Evolutionary conservation across 2,888 invertebrate species (phyloP).

Genomic region (Andrena marginata): DNA sequence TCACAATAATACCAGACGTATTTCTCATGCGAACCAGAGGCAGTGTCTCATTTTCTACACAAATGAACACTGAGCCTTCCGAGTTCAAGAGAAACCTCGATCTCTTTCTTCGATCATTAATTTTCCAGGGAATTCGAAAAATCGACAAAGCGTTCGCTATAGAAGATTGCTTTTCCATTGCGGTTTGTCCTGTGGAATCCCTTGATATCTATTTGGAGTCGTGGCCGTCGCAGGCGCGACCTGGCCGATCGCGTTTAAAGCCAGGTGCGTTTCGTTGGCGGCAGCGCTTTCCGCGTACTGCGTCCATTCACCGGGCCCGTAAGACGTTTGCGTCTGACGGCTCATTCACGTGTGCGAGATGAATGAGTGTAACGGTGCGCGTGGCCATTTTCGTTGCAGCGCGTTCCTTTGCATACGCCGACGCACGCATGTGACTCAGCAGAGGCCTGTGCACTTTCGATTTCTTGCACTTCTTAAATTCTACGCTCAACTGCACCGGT

Average conservation of each 20-base stretch:
- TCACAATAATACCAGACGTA: too few species aligned
- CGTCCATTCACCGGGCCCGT: slow-evolving; percentile 40
- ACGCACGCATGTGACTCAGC: slow-evolving; percentile 13
- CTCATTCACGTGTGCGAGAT: slow-evolving; percentile 43
- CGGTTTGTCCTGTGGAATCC: background rate
- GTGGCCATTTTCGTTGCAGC: slow-evolving; percentile 20
- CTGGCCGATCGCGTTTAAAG: slow-evolving; percentile 18
- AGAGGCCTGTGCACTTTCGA: background rate
- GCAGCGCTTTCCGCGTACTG: slow-evolving; percentile 8
- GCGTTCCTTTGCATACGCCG: slow-evolving; percentile 8
- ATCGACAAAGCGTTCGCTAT: too few species aligned
- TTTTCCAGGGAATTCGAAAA: background rate
- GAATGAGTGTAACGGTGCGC: slow-evolving; percentile 25
- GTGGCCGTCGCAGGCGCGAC: slow-evolving; percentile 7
- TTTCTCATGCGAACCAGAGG: too few species aligned
- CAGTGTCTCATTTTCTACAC: too few species aligned
- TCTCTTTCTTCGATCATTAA: too few species aligned
- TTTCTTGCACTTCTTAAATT: too few species aligned
- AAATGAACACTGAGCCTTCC: too few species aligned
- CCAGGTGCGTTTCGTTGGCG: slow-evolving; percentile 34
- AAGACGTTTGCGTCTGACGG: slow-evolving; percentile 36
- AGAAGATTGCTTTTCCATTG: too few species aligned
- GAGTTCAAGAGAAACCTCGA: too few species aligned
- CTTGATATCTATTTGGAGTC: background rate
- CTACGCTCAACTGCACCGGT: too few species aligned